Evolutionary conservation across 2,888 invertebrate genomes (phyloP).

Genomic region (Balanococcus diminutus): DNA sequence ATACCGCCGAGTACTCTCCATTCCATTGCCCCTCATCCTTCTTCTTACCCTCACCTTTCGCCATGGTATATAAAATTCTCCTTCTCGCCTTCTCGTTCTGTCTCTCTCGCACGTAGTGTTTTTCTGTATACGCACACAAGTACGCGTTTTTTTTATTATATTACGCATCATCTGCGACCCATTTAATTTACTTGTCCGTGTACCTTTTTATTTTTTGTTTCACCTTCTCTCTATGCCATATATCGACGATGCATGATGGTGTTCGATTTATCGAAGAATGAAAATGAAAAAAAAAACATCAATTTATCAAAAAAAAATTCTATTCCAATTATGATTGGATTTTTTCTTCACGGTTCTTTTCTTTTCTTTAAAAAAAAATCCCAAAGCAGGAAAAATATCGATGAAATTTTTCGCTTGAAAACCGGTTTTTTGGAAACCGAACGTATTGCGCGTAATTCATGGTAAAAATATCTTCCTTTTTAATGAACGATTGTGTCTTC

Average conservation of each 20-base stretch:
- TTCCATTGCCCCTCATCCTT: not conserved
- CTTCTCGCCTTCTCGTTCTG: not conserved
- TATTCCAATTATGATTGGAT: not conserved
- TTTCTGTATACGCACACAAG: not conserved
- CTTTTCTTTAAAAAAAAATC: not conserved
- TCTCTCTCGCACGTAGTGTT: not conserved
- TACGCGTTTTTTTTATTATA: not conserved
- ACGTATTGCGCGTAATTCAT: not conserved
- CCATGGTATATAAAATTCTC: not conserved
- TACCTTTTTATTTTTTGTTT: not conserved
- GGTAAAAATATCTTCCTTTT: not conserved
- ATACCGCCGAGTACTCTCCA: conserved; percentile 1
- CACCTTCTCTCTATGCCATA: not conserved
- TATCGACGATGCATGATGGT: not conserved
- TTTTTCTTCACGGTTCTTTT: not conserved
- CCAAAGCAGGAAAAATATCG: not conserved
- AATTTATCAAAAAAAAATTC: not conserved
- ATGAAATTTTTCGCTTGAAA: not conserved
- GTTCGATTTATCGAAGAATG: not conserved
- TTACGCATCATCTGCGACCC: conserved; percentile 39
- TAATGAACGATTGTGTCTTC: not conserved
- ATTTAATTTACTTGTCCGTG: conserved; percentile 19
- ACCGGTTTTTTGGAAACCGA: not conserved
- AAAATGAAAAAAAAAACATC: not conserved
- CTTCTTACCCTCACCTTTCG: not conserved